Conservation (phyloP, 2,888 invertebrate genomes). For the Tuberolachnus salignus region DNA sequence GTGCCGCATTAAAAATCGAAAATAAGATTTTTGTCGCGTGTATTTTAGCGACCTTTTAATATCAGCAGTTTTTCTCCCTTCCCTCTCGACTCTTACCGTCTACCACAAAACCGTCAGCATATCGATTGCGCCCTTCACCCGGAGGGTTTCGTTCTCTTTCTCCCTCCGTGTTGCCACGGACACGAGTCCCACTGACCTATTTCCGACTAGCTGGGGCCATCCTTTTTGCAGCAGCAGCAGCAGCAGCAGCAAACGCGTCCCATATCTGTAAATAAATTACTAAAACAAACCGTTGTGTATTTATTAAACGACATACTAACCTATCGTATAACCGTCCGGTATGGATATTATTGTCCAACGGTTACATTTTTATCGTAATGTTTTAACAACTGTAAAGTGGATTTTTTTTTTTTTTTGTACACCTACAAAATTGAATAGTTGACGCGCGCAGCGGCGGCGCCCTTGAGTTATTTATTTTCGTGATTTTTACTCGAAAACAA, state of each 20-base stretch:
- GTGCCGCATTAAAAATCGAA: background rate
- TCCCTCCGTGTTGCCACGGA: conserved; percentile 31
- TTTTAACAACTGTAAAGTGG: background rate
- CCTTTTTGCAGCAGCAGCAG: conserved; percentile 36
- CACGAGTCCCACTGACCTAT: conserved; percentile 50
- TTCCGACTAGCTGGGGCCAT: conserved; percentile 29
- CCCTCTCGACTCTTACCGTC: conserved; percentile 19
- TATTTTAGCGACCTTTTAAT: conserved; percentile 22
- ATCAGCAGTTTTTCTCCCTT: conserved; percentile 40
- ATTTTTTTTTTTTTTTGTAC: background rate
- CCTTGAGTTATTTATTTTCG: background rate
- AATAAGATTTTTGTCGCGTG: conserved; percentile 1
- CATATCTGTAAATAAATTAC: background rate
- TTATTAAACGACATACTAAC: no score
- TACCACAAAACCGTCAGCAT: conserved; percentile 46
- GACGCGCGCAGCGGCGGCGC: no score
- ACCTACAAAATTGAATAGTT: background rate
- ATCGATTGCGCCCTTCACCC: conserved; percentile 56
- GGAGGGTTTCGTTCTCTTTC: conserved; percentile 39
- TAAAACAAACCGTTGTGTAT: no score
- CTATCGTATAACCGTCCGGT: no score
- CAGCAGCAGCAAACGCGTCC: conserved; percentile 3
- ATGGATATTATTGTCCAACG: no score
- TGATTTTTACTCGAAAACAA: background rate
- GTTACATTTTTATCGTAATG: no score